A percentile compares a stretch with the other conserved stretches of the same genome.
phyloP scores from a whole-genome alignment of 2,113 vertebrate species.

The Galbula dea region DNA sequence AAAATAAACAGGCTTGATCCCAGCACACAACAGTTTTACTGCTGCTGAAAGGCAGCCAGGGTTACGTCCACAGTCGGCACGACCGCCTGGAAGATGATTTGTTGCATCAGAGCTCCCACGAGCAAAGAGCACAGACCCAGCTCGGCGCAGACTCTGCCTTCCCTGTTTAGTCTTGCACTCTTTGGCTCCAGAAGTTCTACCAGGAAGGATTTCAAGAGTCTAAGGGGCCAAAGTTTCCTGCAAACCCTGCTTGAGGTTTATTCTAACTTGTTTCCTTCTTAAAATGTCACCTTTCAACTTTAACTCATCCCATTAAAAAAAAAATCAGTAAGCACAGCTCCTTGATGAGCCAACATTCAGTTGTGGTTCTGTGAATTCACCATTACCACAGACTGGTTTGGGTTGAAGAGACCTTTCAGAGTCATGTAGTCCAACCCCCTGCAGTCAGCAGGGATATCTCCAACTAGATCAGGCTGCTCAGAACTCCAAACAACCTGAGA shows the following conservation, averaged over 20 bases:
- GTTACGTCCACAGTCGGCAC: neutral
- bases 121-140: slow-evolving; percentile 22
- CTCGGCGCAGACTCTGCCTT: slow-evolving; percentile 46
- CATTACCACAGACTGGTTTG: neutral
- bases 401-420: no score
- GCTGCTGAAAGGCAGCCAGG: slow-evolving; percentile 33
- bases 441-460: neutral
- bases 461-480: no score
- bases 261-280: neutral
- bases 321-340: neutral
- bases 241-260: neutral
- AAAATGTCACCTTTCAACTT: neutral
- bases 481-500: no score
- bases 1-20: slow-evolving; percentile 44
- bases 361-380: neutral
- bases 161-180: slow-evolving; percentile 14
- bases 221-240: neutral
- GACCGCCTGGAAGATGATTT: neutral
- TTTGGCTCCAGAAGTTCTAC: neutral
- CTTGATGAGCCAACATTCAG: neutral
- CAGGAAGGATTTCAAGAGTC: neutral
- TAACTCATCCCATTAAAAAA: neutral
- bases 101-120: slow-evolving; percentile 22
- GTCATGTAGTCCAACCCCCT: no score
- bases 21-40: slow-evolving; percentile 26